Evolutionary conservation across 2,888 invertebrate genomes (phyloP).

Genomic region (Vanessa cardui): DNA sequence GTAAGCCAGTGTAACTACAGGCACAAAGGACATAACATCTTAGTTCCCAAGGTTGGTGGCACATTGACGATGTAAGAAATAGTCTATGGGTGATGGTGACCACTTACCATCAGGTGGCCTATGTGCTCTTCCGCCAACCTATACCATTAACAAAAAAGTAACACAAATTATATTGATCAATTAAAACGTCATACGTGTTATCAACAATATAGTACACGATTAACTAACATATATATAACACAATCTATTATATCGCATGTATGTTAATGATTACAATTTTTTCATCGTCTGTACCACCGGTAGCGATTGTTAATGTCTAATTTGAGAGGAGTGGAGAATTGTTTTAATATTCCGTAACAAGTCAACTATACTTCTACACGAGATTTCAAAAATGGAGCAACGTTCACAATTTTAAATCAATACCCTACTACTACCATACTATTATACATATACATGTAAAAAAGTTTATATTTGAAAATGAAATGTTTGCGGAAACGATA

Average conservation of each 20-base stretch:
- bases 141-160: no score
- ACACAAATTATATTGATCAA: no score
- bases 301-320: constrained; percentile 52
- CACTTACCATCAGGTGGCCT: no score
- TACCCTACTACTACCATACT: not conserved
- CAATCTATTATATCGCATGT: not conserved
- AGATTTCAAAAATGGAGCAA: constrained; percentile 7
- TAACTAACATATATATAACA: not conserved
- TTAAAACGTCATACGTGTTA: no score
- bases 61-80: no score
- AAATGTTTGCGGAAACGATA: no score
- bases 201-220: not conserved
- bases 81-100: no score
- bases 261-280: constrained; percentile 19
- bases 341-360: constrained; percentile 27
- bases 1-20: no score
- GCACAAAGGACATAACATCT: no score
- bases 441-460: not conserved
- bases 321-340: constrained; percentile 17
- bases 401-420: constrained; percentile 1
- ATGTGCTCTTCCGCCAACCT: no score
- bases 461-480: no score
- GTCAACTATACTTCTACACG: constrained; percentile 27
- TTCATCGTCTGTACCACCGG: constrained; percentile 41
- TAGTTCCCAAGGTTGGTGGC: no score